Evolutionary conservation across 2,797 vertebrate species (phyloP).

Genomic region (Momotus momota): DNA sequence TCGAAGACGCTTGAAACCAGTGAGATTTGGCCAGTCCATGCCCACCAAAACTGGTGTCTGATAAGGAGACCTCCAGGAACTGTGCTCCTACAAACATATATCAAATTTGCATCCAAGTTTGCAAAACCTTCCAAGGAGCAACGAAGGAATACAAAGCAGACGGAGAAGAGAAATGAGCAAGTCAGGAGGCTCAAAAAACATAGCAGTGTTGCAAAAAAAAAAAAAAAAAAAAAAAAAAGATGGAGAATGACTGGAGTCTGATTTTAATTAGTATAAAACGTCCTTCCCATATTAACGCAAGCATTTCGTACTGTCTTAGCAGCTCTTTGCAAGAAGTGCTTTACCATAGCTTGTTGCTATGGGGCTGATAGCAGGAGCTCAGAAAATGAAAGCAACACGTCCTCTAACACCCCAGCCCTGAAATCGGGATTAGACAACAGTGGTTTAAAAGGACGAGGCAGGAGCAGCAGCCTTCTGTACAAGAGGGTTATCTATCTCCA

Average conservation of each 20-base stretch:
- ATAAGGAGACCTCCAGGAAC: background rate
- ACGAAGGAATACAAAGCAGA: constrained; percentile 16
- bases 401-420: background rate
- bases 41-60: background rate
- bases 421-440: background rate
- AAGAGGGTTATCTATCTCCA: background rate
- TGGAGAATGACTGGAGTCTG: background rate
- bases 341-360: background rate
- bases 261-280: background rate
- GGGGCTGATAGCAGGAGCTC: background rate
- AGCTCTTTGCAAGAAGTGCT: background rate
- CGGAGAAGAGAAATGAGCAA: background rate
- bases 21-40: background rate
- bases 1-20: background rate
- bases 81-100: background rate
- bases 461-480: background rate
- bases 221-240: background rate
- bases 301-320: background rate
- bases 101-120: background rate
- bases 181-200: background rate
- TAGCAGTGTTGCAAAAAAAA: background rate
- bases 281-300: background rate
- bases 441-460: background rate
- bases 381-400: background rate
- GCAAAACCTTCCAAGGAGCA: background rate